Conservation (phyloP, 2,888 invertebrate genomes). For the Tinea pellionella region DNA sequence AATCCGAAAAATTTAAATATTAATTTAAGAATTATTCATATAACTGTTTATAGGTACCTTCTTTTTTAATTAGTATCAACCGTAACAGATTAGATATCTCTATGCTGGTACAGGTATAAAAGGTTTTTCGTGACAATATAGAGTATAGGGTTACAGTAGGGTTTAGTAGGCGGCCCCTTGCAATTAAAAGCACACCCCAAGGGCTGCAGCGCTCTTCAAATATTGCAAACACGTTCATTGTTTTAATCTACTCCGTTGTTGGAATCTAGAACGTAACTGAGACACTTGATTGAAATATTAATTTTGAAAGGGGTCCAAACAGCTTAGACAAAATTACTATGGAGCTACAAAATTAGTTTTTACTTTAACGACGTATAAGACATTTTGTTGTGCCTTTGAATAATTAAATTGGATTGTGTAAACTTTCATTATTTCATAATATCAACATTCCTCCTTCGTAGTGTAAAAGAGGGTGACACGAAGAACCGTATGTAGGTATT, state of each 20-base stretch:
- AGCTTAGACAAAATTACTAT: slow-evolving; percentile 4
- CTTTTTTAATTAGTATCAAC: not conserved
- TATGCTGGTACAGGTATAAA: not conserved
- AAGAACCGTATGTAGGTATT: no score
- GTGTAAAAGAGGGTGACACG: not conserved
- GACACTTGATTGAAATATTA: slow-evolving; percentile 56
- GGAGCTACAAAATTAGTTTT: slow-evolving; percentile 10
- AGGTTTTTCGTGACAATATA: slow-evolving; percentile 6
- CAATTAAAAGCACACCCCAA: slow-evolving; percentile 61
- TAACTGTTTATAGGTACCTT: no score
- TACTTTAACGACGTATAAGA: not conserved
- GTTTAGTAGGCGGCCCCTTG: slow-evolving; percentile 35
- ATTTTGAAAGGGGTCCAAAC: slow-evolving; percentile 28
- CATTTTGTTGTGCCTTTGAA: slow-evolving; percentile 11
- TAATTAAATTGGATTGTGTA: not conserved
- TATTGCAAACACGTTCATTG: slow-evolving; percentile 66
- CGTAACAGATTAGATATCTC: not conserved
- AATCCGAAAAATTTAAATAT: no score
- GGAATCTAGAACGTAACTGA: slow-evolving; percentile 36
- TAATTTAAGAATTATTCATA: no score
- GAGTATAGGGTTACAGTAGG: slow-evolving; percentile 6
- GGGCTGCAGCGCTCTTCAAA: slow-evolving; percentile 44
- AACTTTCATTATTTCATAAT: not conserved
- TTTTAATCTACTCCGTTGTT: slow-evolving; percentile 55
- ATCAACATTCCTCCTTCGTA: not conserved